phyloP scores from a whole-genome alignment of 2,888 invertebrate genomes.

The Teleiodes luculella region DNA sequence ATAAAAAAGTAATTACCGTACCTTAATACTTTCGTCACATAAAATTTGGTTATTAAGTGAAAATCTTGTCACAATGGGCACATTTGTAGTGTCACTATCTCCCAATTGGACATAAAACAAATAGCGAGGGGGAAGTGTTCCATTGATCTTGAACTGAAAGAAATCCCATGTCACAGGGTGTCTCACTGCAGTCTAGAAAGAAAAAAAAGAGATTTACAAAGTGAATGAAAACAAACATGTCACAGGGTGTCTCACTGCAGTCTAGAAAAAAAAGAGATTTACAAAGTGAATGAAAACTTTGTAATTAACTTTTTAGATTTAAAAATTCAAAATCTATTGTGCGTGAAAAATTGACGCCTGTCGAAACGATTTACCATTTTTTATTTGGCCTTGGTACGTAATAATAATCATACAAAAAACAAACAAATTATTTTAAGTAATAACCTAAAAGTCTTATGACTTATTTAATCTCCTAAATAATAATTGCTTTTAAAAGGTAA shows the following conservation, averaged over 20 bases:
- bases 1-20: conserved; percentile 24
- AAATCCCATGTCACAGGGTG: neutral
- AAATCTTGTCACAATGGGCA: conserved; percentile 46
- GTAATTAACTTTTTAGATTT: too few relatives aligned
- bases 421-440: too few relatives aligned
- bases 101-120: conserved; percentile 40
- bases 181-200: neutral
- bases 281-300: neutral
- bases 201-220: too few relatives aligned
- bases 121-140: conserved; percentile 37
- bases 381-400: neutral
- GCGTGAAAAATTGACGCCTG: conserved; percentile 9
- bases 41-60: conserved; percentile 52
- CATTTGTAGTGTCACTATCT: conserved; percentile 33
- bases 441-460: too few relatives aligned
- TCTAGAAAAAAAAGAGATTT: too few relatives aligned
- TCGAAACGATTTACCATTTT: neutral
- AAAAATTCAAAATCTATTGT: too few relatives aligned
- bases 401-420: neutral
- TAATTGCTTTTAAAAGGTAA: too few relatives aligned
- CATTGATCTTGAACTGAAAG: conserved; percentile 1
- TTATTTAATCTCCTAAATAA: too few relatives aligned
- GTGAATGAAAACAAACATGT: neutral
- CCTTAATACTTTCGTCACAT: conserved; percentile 57
- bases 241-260: neutral